Percentiles rank a stretch among this genome's conserved stretches.
phyloP scores from a whole-genome alignment of 2,888 invertebrate species.

The Philonicus albiceps region DNA sequence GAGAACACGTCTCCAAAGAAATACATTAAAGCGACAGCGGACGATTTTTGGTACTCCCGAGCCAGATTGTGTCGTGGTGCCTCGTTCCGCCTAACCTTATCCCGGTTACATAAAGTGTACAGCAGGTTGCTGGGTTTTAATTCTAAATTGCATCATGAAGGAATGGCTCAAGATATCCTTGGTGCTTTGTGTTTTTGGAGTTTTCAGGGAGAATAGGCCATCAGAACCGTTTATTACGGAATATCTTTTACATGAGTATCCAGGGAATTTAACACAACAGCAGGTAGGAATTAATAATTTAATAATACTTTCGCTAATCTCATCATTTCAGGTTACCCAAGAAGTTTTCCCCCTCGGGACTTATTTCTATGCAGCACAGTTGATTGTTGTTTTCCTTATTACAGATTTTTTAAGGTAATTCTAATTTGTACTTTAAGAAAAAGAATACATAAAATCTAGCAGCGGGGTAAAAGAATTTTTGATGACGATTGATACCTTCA shows the following conservation, averaged over 20 bases:
- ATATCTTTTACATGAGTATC: constrained; percentile 73
- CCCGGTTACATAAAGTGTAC: neutral
- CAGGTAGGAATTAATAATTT: neutral
- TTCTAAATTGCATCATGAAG: constrained; percentile 53
- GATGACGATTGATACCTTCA: neutral
- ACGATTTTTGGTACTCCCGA: neutral
- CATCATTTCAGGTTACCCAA: constrained; percentile 70
- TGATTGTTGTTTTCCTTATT: constrained; percentile 80
- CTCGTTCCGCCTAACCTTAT: neutral
- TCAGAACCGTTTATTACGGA: constrained; percentile 86
- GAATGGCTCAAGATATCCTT: constrained; percentile 76
- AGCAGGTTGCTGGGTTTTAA: neutral
- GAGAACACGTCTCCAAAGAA: neutral
- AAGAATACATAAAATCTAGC: neutral
- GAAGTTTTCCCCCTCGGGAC: constrained; percentile 87
- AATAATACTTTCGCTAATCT: neutral
- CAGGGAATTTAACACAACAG: constrained; percentile 75
- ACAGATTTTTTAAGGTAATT: constrained; percentile 74
- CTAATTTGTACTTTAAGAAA: neutral
- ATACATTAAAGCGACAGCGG: neutral
- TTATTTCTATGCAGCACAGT: constrained; percentile 80
- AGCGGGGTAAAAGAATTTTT: neutral
- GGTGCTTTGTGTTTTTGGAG: constrained; percentile 79
- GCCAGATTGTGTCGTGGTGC: neutral
- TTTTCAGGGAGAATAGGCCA: constrained; percentile 84